These are phyloP conservation scores for Zaprionus taronus DNA, from an alignment of 1,140 invertebrate species.

Conservation along the genomic window DNA sequence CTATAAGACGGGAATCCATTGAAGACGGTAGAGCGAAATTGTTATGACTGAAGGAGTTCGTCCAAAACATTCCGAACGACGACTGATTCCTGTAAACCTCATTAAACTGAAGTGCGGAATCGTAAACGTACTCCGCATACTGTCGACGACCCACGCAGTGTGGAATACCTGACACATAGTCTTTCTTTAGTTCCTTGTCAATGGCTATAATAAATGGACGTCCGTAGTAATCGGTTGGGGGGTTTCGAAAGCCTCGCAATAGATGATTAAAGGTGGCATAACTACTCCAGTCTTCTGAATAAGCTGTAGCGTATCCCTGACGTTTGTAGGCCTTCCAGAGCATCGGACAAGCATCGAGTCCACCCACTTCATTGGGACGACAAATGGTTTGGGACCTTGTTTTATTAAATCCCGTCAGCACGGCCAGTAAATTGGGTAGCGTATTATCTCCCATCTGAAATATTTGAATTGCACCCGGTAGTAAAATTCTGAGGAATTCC, in stretches of 20 bases:
- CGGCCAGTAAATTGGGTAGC: conserved; percentile 92
- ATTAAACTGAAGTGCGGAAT: conserved; percentile 86
- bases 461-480: neutral
- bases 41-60: conserved; percentile 91
- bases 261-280: conserved; percentile 93
- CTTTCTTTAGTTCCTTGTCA: conserved; percentile 85
- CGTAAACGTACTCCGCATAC: conserved; percentile 86
- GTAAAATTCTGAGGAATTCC: neutral
- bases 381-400: conserved; percentile 85
- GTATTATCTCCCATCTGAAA: conserved; percentile 90
- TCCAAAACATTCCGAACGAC: conserved; percentile 92
- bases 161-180: conserved; percentile 54
- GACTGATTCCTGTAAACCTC: conserved; percentile 76
- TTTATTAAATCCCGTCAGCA: conserved; percentile 88
- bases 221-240: conserved; percentile 93
- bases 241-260: conserved; percentile 90
- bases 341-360: conserved; percentile 89
- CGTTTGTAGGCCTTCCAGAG: conserved; percentile 91
- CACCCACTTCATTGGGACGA: conserved; percentile 84
- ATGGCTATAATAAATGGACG: conserved; percentile 89
- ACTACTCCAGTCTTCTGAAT: conserved; percentile 90
- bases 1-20: conserved; percentile 87
- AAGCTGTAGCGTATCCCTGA: conserved; percentile 90
- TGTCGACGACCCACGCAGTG: conserved; percentile 87
- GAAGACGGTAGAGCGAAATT: conserved; percentile 88